Percentiles rank a stretch among this genome's conserved stretches.
phyloP scores from a whole-genome alignment of 2,888 invertebrate species.

The Lagria hirta region DNA sequence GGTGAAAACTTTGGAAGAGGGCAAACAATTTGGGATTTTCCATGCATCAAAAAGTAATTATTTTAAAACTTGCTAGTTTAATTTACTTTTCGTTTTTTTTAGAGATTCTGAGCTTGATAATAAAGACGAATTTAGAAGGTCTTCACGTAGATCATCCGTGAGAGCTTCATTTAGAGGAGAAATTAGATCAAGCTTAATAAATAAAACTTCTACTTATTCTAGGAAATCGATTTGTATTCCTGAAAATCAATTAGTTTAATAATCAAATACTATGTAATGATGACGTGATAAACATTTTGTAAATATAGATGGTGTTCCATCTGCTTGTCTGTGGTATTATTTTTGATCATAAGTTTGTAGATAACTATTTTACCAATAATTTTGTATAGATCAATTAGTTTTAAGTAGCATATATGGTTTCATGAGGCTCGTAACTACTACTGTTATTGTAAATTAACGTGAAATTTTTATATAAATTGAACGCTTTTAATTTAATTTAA shows the following conservation, averaged over 20 bases:
- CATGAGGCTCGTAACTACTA: too few relatives aligned
- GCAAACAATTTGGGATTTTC: slow-evolving; percentile 80
- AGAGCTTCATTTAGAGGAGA: slow-evolving; percentile 67
- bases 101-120: slow-evolving; percentile 38
- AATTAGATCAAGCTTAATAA: slow-evolving; percentile 62
- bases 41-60: slow-evolving; percentile 69
- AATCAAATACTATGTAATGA: slow-evolving; percentile 14
- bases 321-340: slow-evolving; percentile 33
- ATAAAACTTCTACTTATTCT: slow-evolving; percentile 57
- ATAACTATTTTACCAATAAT: slow-evolving; percentile 23
- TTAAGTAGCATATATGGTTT: too few relatives aligned
- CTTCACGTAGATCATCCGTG: slow-evolving; percentile 57
- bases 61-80: not conserved
- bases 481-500: too few relatives aligned
- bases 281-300: slow-evolving; percentile 9
- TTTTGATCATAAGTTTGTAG: slow-evolving; percentile 16
- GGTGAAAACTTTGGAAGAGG: slow-evolving; percentile 82
- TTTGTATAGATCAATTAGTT: too few relatives aligned
- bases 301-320: slow-evolving; percentile 24
- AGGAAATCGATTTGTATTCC: slow-evolving; percentile 49
- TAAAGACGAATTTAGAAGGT: slow-evolving; percentile 38
- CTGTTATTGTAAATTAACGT: too few relatives aligned
- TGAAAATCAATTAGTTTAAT: slow-evolving; percentile 38
- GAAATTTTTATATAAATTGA: too few relatives aligned
- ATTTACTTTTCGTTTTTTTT: slow-evolving; percentile 3